A percentile compares a stretch with the other conserved stretches of the same genome.
These are phyloP conservation scores for Lytechinus variegatus DNA, from an alignment of 35 echinoderm and acorn worm species.

Conservation along the genomic window DNA sequence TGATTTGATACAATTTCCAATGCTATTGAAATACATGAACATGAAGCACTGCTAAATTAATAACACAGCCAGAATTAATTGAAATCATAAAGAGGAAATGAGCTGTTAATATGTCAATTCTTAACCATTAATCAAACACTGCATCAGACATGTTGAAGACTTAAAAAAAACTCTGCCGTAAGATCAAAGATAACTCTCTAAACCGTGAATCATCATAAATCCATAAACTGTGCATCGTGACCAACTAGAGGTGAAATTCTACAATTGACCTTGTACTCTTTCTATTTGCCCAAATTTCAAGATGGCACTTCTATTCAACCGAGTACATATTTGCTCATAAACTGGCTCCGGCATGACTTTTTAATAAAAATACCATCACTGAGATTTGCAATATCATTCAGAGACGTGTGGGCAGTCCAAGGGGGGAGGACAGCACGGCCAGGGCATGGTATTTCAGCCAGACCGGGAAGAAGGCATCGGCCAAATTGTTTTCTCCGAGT, in stretches of 20 bases:
- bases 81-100: neutral
- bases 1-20: neutral
- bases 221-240: neutral
- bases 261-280: conserved; percentile 15
- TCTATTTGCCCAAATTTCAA: conserved; percentile 8
- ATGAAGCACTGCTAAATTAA: too few species aligned
- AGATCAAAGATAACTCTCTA: neutral
- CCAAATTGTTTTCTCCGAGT: neutral
- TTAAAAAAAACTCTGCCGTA: neutral
- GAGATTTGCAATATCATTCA: neutral
- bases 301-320: neutral
- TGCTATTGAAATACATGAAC: neutral
- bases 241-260: neutral
- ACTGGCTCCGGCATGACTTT: neutral
- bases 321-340: conserved; percentile 38
- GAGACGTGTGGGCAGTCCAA: neutral
- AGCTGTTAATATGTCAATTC: neutral
- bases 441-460: neutral
- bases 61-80: too few species aligned
- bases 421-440: neutral
- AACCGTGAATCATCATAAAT: conserved; percentile 19
- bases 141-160: neutral
- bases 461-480: neutral
- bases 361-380: conserved; percentile 5
- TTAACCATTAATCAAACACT: neutral